Base-by-base conservation (phyloP, 2,888 invertebrate species). In the Autographa gamma region DNA sequence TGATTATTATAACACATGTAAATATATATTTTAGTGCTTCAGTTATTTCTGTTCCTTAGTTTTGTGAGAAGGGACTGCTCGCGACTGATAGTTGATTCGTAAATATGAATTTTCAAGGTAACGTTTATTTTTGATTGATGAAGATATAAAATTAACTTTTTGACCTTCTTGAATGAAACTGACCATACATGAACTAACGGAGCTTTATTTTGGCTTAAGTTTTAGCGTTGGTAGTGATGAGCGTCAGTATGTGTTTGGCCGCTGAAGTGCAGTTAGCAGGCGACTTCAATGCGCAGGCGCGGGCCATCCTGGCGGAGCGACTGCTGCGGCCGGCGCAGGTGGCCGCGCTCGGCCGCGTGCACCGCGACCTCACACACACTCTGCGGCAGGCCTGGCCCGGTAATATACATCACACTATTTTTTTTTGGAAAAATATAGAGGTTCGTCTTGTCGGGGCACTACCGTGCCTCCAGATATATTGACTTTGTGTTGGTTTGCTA, bases 201-300 rank as follows among this genome's bases (percentile, higher is more conserved):
- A 7, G 0, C n/a, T n/a, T n/a, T 48, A 48, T n/a, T 48, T 1
- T n/a, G 18, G 41, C 58, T 54, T 14, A n/a, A 73, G 72, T 73
- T 32, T n/a, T 19, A 7, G 66, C 11, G 6, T 59, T 32, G 52
- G 18, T 73, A 13, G 3, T 66, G 59, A 8, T n/a, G 6, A 13
- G 16, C 32, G 8, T 7, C 16, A 31, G 43, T 38, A 9, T 48
- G 54, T 1, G 5, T 19, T 59, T 19, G 16, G 16, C 8, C 3
- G 34, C 58, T 6, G 43, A 38, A 11, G 11, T 11, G 2, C 38
- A 38, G 38, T 11, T 11, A 0, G 38, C 38, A 11, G 11, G 38
- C 8, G 66, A 69, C 58, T 77, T 77, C 62, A 68, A 69, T 38
- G 19, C 66, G 1, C 77, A 73, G 41, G 56, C 61, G n/a, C 43